Percentiles rank a stretch among this genome's conserved stretches.
Evolutionary conservation across 2,888 invertebrate genomes (phyloP).

Genomic region (Netelia virgata): DNA sequence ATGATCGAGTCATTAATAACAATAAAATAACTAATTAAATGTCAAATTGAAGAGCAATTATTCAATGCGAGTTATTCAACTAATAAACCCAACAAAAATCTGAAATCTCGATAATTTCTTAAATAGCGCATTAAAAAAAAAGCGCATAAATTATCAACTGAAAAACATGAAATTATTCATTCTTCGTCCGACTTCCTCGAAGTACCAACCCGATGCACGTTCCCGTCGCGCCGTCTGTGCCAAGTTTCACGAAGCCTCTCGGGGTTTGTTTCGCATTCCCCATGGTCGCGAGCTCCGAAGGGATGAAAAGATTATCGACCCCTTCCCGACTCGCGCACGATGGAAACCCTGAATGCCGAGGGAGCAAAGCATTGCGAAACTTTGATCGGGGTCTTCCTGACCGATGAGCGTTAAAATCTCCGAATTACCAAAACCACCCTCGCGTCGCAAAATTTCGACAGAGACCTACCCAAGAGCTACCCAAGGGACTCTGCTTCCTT

Average conservation of each 20-base stretch:
- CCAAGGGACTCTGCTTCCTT: neutral
- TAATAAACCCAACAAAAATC: no score
- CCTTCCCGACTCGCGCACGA: slow-evolving; percentile 29
- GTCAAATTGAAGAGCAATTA: no score
- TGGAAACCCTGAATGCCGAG: slow-evolving; percentile 20
- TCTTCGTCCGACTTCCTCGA: neutral
- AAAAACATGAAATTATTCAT: no score
- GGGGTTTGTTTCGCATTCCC: slow-evolving; percentile 50
- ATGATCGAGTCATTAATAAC: no score
- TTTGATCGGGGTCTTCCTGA: slow-evolving; percentile 78
- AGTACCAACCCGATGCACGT: neutral
- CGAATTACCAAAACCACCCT: slow-evolving; percentile 9
- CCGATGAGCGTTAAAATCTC: slow-evolving; percentile 78
- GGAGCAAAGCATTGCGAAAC: slow-evolving; percentile 38
- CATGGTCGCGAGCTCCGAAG: slow-evolving; percentile 17
- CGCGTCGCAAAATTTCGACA: neutral
- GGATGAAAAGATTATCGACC: slow-evolving; percentile 67
- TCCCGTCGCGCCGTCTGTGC: slow-evolving; percentile 66
- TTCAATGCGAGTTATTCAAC: no score
- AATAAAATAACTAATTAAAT: no score
- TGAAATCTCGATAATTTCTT: no score
- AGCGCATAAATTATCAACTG: no score
- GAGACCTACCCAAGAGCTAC: neutral
- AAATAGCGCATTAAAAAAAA: no score
- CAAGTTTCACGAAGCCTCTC: slow-evolving; percentile 13